phyloP scores from a whole-genome alignment of 2,888 invertebrate genomes.

The Pilophorus perplexus region DNA sequence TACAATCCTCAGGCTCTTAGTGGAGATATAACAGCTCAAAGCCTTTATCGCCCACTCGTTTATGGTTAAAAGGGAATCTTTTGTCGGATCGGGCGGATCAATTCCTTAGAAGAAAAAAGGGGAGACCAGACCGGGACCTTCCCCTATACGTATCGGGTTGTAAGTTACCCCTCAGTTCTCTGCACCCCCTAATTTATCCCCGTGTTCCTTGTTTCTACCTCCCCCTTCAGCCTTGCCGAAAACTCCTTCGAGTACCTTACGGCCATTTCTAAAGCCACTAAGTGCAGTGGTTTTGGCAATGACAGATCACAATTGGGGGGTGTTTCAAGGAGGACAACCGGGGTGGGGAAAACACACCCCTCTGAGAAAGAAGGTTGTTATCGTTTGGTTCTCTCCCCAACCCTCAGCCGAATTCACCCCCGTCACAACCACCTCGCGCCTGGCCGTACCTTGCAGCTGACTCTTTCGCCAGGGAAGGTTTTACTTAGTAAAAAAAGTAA shows the following conservation, averaged over 20 bases:
- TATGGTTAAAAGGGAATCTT: too few relatives aligned
- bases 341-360: background rate
- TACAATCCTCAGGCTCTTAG: too few relatives aligned
- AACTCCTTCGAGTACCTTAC: background rate
- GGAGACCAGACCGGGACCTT: too few relatives aligned
- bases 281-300: conserved; percentile 33
- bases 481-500: too few relatives aligned
- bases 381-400: background rate
- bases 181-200: too few relatives aligned
- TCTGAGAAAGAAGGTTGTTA: conserved; percentile 17
- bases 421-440: background rate
- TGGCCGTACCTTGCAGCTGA: background rate
- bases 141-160: conserved; percentile 7
- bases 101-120: too few relatives aligned
- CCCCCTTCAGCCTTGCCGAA: background rate
- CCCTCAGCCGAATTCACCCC: background rate
- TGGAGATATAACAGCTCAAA: too few relatives aligned
- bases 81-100: too few relatives aligned
- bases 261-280: conserved; percentile 27
- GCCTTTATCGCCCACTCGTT: too few relatives aligned
- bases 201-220: too few relatives aligned
- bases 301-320: conserved; percentile 13
- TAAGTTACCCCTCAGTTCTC: too few relatives aligned
- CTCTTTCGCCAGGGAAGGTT: background rate
- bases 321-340: background rate